These are phyloP conservation scores for Temnothorax rugatulus DNA, from an alignment of 2,888 invertebrate species.

Conservation along the genomic window DNA sequence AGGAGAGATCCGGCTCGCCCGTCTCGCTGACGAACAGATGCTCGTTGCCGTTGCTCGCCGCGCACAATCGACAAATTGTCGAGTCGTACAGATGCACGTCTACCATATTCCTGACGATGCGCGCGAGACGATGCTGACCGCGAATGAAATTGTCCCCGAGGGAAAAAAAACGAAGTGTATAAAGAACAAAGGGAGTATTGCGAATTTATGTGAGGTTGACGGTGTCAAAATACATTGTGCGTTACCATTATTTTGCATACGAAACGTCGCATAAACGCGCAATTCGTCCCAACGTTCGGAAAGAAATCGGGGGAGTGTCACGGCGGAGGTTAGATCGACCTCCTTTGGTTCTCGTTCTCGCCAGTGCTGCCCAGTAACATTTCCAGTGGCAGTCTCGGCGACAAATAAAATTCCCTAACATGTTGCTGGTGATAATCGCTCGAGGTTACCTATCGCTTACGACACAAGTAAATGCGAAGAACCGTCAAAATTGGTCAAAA, in stretches of 20 bases:
- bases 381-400: background rate
- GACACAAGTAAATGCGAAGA: background rate
- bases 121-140: background rate
- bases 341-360: background rate
- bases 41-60: conserved; percentile 90
- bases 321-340: background rate
- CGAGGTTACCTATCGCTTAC: no score
- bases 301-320: background rate
- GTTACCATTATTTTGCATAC: background rate
- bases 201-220: background rate
- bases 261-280: background rate
- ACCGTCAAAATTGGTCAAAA: conserved; percentile 2
- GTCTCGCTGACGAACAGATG: conserved; percentile 87
- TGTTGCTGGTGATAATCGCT: background rate
- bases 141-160: background rate
- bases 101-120: conserved; percentile 74
- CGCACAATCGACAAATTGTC: conserved; percentile 92
- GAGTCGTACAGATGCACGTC: conserved; percentile 89
- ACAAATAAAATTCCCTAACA: background rate
- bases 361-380: background rate
- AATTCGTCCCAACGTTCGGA: no score
- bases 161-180: background rate
- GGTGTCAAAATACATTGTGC: background rate
- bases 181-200: background rate
- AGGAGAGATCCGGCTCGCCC: conserved; percentile 87